Conservation (phyloP, 2,888 invertebrate genomes). For the Pelosia muscerda region DNA sequence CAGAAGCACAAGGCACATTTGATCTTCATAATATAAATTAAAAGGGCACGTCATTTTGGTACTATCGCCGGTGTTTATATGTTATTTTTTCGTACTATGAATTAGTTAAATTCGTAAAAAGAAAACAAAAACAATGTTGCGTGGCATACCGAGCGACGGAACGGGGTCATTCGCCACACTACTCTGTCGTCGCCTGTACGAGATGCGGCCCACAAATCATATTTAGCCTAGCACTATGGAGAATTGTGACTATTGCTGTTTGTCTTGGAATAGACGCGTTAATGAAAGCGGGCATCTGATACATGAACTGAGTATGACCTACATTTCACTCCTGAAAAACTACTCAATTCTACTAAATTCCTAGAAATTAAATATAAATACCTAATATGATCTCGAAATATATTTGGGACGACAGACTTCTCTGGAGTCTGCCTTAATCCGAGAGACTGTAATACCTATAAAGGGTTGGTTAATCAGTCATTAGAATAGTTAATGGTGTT, state of each 20-base stretch:
- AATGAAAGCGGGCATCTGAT: slow-evolving; percentile 71
- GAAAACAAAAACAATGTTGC: slow-evolving; percentile 52
- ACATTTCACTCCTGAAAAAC: slow-evolving; percentile 50
- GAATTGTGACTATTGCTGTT: slow-evolving; percentile 75
- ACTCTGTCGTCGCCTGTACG: slow-evolving; percentile 67
- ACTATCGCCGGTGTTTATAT: slow-evolving; percentile 28
- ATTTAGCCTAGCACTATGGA: slow-evolving; percentile 76
- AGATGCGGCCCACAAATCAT: slow-evolving; percentile 80
- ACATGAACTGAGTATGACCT: slow-evolving; percentile 65
- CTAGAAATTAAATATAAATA: slow-evolving; percentile 22
- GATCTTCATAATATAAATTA: slow-evolving; percentile 21
- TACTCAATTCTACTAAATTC: slow-evolving; percentile 28
- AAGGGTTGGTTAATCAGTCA: not conserved
- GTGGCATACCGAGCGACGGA: slow-evolving; percentile 59
- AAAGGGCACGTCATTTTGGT: slow-evolving; percentile 20
- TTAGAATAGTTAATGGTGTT: no score
- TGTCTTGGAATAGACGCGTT: slow-evolving; percentile 75
- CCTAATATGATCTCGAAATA: not conserved
- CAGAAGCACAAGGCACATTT: slow-evolving; percentile 5
- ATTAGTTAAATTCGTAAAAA: slow-evolving; percentile 46
- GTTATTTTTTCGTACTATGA: slow-evolving; percentile 44
- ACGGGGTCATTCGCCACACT: slow-evolving; percentile 72
- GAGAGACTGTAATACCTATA: not conserved
- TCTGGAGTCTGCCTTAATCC: not conserved
- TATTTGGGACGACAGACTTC: not conserved